Evolutionary conservation across 2,113 vertebrate genomes (phyloP).

Genomic region (Hypanus sabinus): DNA sequence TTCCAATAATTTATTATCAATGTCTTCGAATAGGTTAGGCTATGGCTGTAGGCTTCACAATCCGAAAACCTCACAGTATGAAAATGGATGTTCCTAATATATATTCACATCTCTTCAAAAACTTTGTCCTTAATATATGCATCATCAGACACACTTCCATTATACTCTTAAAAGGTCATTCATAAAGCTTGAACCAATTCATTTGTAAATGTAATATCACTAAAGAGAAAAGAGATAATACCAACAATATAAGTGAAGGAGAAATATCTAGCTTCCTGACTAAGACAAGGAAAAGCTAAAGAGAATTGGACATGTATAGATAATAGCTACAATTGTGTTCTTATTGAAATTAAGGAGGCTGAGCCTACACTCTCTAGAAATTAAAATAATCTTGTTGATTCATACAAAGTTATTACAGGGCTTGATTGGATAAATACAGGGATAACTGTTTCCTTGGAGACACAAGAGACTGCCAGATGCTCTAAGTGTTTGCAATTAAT

Average conservation of each 20-base stretch:
- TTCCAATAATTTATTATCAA: background rate
- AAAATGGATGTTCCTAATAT: background rate
- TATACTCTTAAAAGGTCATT: too few relatives aligned
- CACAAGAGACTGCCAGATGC: too few relatives aligned
- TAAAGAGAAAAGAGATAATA: conserved; percentile 5
- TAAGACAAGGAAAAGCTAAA: background rate
- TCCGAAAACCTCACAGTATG: background rate
- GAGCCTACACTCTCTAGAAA: too few relatives aligned
- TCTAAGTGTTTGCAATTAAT: too few relatives aligned
- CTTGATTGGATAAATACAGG: too few relatives aligned
- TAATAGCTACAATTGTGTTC: background rate
- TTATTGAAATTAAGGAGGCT: too few relatives aligned
- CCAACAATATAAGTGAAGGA: background rate
- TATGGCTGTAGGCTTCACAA: background rate
- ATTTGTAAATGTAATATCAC: background rate
- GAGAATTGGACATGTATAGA: background rate
- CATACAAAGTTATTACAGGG: too few relatives aligned
- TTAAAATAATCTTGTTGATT: too few relatives aligned
- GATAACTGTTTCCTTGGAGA: too few relatives aligned
- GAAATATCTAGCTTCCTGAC: background rate
- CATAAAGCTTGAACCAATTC: background rate
- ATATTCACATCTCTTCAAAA: background rate
- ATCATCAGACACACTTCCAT: background rate
- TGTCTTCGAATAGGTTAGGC: background rate
- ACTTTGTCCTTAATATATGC: background rate